Evolutionary conservation across 2,888 invertebrate species (phyloP).

Genomic region (Pseudococcus viburni): DNA sequence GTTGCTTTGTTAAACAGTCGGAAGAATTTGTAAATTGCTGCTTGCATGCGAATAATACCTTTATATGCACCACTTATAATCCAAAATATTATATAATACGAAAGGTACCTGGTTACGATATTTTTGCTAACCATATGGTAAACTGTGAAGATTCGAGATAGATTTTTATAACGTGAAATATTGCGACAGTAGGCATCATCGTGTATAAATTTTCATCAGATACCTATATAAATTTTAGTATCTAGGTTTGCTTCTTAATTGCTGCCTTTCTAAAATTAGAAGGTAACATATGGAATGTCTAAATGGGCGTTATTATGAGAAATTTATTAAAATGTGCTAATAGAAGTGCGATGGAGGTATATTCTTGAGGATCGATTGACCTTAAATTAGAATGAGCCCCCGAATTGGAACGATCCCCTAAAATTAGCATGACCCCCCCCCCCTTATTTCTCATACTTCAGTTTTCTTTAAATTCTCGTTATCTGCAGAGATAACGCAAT

Average conservation of each 20-base stretch:
- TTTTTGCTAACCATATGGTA: constrained; percentile 57
- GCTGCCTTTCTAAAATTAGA: not conserved
- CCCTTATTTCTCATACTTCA: too few species aligned
- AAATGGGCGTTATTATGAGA: not conserved
- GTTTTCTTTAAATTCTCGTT: too few species aligned
- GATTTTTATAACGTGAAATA: not conserved
- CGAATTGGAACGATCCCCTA: too few species aligned
- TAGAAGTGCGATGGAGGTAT: too few species aligned
- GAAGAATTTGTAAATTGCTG: constrained; percentile 72
- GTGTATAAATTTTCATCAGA: too few species aligned
- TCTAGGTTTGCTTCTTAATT: not conserved
- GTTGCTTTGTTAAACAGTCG: constrained; percentile 53
- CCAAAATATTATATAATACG: constrained; percentile 79
- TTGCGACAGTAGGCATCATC: not conserved
- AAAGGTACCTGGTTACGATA: constrained; percentile 73
- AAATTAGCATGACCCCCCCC: too few species aligned
- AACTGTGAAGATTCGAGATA: not conserved
- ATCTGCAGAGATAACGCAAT: too few species aligned
- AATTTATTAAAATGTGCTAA: not conserved
- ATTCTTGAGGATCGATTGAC: not conserved
- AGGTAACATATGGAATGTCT: not conserved
- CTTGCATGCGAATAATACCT: constrained; percentile 75
- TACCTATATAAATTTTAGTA: not conserved
- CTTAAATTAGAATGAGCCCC: too few species aligned
- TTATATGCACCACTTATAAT: constrained; percentile 77